phyloP scores from a whole-genome alignment of 2,113 vertebrate genomes.

The Menura novaehollandiae region DNA sequence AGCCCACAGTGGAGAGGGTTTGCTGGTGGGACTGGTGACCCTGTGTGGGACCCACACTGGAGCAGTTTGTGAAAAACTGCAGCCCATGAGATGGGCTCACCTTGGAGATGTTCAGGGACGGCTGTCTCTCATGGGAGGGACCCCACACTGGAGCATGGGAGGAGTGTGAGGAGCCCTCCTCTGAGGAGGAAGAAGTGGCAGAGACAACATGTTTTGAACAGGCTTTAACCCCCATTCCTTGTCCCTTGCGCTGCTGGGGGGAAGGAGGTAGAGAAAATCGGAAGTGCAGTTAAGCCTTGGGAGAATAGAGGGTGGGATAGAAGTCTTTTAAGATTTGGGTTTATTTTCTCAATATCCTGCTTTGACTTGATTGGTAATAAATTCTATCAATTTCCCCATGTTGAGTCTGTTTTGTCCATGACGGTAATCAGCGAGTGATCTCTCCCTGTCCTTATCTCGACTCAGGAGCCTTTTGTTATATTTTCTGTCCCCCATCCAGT shows the following conservation, averaged over 20 bases:
- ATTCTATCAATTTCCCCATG: background rate
- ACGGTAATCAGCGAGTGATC: background rate
- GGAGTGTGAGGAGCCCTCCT: background rate
- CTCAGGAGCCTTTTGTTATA: background rate
- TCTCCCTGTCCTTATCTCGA: background rate
- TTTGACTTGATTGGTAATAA: background rate
- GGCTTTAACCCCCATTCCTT: background rate
- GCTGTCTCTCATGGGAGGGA: background rate
- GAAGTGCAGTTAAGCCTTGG: background rate
- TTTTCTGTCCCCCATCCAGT: background rate
- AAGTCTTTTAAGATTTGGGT: background rate
- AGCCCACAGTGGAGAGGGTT: background rate
- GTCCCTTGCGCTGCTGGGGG: background rate
- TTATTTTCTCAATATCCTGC: background rate
- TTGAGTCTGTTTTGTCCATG: background rate
- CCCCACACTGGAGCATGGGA: background rate
- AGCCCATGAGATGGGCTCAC: background rate
- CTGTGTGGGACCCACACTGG: background rate
- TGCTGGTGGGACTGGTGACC: background rate
- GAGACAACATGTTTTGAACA: background rate
- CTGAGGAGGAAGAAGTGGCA: background rate
- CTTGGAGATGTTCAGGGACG: background rate
- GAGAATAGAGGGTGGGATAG: background rate
- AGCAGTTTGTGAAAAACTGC: background rate
- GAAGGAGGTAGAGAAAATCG: background rate